phyloP scores from a whole-genome alignment of 2,888 invertebrate species.

The Drosophila pseudotalamancana region DNA sequence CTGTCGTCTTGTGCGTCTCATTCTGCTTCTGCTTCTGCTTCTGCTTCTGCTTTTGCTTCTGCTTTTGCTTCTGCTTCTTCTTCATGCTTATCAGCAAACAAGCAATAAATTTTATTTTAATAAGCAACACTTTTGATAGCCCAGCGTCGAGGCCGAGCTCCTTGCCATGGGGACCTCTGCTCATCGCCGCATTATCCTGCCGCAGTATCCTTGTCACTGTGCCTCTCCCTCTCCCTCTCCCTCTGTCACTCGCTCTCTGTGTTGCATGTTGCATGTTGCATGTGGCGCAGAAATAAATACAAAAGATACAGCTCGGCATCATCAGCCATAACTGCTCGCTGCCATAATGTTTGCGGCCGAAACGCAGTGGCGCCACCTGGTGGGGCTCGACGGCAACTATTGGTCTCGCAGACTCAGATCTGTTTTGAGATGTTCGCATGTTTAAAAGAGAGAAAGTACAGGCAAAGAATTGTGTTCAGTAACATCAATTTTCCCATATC shows the following conservation, averaged over 20 bases:
- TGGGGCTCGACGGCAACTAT: background rate
- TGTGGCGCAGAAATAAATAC: slow-evolving; percentile 67
- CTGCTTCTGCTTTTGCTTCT: slow-evolving; percentile 33
- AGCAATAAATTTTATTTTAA: slow-evolving; percentile 80
- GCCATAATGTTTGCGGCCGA: slow-evolving; percentile 44
- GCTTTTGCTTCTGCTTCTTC: slow-evolving; percentile 40
- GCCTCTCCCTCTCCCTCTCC: background rate
- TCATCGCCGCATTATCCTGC: background rate
- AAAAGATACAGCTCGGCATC: slow-evolving; percentile 63
- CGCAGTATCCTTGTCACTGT: slow-evolving; percentile 5
- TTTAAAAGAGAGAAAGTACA: too few relatives aligned
- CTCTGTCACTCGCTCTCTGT: background rate
- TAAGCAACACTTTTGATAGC: slow-evolving; percentile 80
- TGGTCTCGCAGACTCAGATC: too few relatives aligned
- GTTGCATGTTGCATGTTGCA: slow-evolving; percentile 46
- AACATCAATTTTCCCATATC: too few relatives aligned
- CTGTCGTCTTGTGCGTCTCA: slow-evolving; percentile 21
- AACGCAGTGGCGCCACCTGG: slow-evolving; percentile 42
- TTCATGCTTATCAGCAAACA: slow-evolving; percentile 78
- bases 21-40: slow-evolving; percentile 29
- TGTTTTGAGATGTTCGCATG: too few relatives aligned
- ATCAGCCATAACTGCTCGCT: slow-evolving; percentile 44
- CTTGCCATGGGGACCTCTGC: slow-evolving; percentile 12
- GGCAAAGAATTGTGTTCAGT: too few relatives aligned
- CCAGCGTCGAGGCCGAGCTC: slow-evolving; percentile 9